A percentile compares a stretch with the other conserved stretches of the same genome.
Conservation (phyloP, 1,140 invertebrate genomes). For the Drosophila saltans region DNA sequence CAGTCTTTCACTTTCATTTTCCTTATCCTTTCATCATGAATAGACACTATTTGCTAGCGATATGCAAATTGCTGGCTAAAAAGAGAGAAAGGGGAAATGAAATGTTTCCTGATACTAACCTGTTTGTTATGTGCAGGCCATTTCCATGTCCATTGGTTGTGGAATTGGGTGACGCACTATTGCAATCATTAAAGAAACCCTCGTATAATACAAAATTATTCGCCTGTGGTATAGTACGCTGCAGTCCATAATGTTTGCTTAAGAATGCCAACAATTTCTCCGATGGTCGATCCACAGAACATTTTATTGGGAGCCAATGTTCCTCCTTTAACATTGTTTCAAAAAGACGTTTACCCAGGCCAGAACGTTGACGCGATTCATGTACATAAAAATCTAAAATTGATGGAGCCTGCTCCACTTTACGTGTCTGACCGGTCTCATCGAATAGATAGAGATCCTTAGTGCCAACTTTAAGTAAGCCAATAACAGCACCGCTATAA, state of each 20-base stretch:
- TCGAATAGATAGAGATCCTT: conserved; percentile 94
- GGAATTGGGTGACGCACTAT: conserved; percentile 48
- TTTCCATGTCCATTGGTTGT: conserved; percentile 55
- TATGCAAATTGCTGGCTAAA: conserved; percentile 59
- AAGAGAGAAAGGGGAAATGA: conserved; percentile 2
- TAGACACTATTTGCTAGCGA: conserved; percentile 33
- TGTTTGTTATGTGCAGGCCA: conserved; percentile 76
- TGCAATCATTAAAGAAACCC: conserved; percentile 88
- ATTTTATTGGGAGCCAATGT: conserved; percentile 87
- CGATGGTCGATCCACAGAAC: conserved; percentile 96
- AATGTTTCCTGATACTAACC: conserved; percentile 53
- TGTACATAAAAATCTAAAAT: conserved; percentile 95
- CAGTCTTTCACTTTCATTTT: conserved; percentile 6
- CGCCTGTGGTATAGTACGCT: conserved; percentile 89
- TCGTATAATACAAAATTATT: conserved; percentile 95
- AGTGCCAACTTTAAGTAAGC: conserved; percentile 92
- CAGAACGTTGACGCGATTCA: conserved; percentile 90
- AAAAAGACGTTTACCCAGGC: conserved; percentile 90
- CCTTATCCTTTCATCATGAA: conserved; percentile 6
- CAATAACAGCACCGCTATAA: conserved; percentile 87
- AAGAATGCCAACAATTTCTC: conserved; percentile 93
- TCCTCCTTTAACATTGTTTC: conserved; percentile 91
- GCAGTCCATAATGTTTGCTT: conserved; percentile 91
- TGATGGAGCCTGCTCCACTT: conserved; percentile 89
- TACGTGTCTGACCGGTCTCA: conserved; percentile 87